A percentile compares a stretch with the other conserved stretches of the same genome.
These are phyloP conservation scores for Xiphydria camelus DNA, from an alignment of 2,888 invertebrate genomes.

Conservation along the genomic window DNA sequence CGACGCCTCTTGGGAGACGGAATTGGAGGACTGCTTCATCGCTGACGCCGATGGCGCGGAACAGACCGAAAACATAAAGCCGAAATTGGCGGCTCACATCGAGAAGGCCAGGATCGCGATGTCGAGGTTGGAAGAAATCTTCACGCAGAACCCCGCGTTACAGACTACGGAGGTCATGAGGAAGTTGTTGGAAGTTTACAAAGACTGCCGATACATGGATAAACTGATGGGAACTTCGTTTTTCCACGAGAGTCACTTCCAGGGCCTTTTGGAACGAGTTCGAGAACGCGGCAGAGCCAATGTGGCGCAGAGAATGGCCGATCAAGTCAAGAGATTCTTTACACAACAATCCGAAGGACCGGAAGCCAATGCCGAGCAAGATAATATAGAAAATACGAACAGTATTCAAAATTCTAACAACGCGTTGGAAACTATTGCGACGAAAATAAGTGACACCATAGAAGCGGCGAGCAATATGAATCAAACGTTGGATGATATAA, in stretches of 20 bases:
- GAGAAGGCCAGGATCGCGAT: conserved; percentile 77
- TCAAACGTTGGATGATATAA: conserved; percentile 14
- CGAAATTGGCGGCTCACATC: conserved; percentile 73
- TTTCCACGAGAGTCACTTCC: conserved; percentile 81
- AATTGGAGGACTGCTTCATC: conserved; percentile 65
- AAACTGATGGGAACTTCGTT: conserved; percentile 83
- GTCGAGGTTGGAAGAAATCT: conserved; percentile 77
- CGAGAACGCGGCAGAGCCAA: conserved; percentile 73
- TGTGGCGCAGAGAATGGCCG: conserved; percentile 72
- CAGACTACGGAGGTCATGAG: conserved; percentile 80
- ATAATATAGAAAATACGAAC: conserved; percentile 30
- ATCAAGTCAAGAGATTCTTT: conserved; percentile 65
- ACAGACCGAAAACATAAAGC: conserved; percentile 56
- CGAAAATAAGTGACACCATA: conserved; percentile 26
- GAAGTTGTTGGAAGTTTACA: conserved; percentile 79
- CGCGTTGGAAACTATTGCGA: conserved; percentile 28
- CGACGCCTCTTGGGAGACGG: conserved; percentile 84
- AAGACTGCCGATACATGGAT: conserved; percentile 85
- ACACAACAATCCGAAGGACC: conserved; percentile 47
- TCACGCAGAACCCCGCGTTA: conserved; percentile 73
- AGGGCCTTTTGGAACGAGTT: conserved; percentile 75
- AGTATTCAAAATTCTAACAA: conserved; percentile 26
- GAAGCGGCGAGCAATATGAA: conserved; percentile 24
- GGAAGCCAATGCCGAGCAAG: conserved; percentile 33
- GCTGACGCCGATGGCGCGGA: conserved; percentile 60